Base-by-base conservation (phyloP, 2,113 vertebrate genomes). In the Anhinga anhinga region DNA sequence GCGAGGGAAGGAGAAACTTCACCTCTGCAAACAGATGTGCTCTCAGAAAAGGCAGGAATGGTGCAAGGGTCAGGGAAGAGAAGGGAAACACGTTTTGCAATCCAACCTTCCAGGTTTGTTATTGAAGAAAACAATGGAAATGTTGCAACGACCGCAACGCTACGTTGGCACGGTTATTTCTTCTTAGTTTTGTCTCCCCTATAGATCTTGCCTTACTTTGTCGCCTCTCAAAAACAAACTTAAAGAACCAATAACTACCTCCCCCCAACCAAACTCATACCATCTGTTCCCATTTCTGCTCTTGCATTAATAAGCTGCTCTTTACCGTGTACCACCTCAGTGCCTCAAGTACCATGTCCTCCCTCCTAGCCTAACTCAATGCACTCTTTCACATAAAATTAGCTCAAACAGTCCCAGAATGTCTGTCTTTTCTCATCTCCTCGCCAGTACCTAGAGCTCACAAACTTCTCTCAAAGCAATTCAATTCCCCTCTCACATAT, bases 381-480 rank as follows among this genome's bases (percentile, higher is more conserved):
- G 72, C 77, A 82, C 36, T 96, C 94, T 84, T 71, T 38, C 73
- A 82, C 86, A 95, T 87, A 86, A 95, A 96, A 95, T 95, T 42
- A 82, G 86, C 70, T 84, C 40, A 76, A 95, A 87, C 61, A 69
- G 73, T 63, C 82, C 88, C 91, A 18, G 67, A 95, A 90, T 27
- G 70, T 92, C 91, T 93, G 88, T 86, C 88, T 95, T 78, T 86
- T 69, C 92, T 81, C 90, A 95, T 95, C 77, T 83, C 91, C 63
- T 83, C 72, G 42, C 77, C 12, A 7, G n/a, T 61, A 96, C 63
- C 67, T 63, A 92, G 63, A 89, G 90, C 86, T 84, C 86, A 86
- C 82, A 88, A 78, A 67, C 61, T 61, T 21, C 86, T 91, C 86
- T 73, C 67, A 42, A 67, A 93, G 94, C 90, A 94, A 82, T 92